Evolutionary conservation across 2,888 invertebrate genomes (phyloP).

Genomic region (Drosophila nigritarsus): DNA sequence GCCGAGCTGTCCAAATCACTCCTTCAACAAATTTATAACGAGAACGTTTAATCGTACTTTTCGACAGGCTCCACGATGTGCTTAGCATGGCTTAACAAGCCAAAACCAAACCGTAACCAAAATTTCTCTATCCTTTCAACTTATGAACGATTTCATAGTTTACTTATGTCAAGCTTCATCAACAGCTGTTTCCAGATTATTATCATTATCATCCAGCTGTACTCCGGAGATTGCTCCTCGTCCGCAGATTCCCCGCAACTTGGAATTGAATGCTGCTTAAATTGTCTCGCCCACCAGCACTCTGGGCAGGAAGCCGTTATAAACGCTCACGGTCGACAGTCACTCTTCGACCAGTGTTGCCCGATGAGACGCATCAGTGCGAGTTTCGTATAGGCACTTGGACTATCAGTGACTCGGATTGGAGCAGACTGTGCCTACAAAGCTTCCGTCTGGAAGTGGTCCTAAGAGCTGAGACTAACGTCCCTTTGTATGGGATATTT

Average conservation of each 20-base stretch:
- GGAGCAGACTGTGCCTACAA: not conserved
- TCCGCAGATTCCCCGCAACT: not conserved
- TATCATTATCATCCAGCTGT: not conserved
- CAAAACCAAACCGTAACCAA: not conserved
- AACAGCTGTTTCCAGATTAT: not conserved
- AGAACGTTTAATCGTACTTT: not conserved
- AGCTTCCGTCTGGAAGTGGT: not conserved
- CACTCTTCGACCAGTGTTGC: no score
- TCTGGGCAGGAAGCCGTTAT: no score
- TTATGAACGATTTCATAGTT: not conserved
- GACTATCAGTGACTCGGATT: not conserved
- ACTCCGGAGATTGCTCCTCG: not conserved
- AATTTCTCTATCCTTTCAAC: not conserved
- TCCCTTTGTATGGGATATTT: no score
- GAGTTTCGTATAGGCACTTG: no score
- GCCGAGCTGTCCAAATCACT: no score
- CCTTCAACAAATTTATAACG: no score
- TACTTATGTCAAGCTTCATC: not conserved
- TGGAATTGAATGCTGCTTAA: no score
- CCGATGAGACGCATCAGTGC: no score
- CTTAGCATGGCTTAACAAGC: slow-evolving; percentile 2
- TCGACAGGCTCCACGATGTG: slow-evolving; percentile 4
- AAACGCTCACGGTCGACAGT: no score
- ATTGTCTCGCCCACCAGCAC: no score
- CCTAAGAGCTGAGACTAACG: not conserved